A percentile compares a stretch with the other conserved stretches of the same genome.
Conservation (phyloP, 2,888 invertebrate species). For the Spodoptera picta region DNA sequence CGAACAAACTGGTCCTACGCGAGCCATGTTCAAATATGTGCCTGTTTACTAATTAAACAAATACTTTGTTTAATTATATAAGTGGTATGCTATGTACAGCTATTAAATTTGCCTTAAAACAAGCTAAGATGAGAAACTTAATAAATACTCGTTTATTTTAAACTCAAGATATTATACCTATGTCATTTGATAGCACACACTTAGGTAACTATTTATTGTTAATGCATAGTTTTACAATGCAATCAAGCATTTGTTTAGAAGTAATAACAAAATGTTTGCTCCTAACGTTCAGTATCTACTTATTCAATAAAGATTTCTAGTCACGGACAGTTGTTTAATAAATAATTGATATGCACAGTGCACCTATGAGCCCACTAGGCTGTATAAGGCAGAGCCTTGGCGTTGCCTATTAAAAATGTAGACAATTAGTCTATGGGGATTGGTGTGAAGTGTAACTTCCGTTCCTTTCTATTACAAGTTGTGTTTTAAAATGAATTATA, state of each 20-base stretch:
- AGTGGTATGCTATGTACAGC: slow-evolving; percentile 24
- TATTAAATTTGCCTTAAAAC: slow-evolving; percentile 19
- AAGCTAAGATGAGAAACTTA: slow-evolving; percentile 14
- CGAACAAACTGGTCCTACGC: slow-evolving; percentile 26
- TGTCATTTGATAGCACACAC: neutral
- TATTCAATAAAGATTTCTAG: slow-evolving; percentile 34
- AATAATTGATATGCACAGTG: slow-evolving; percentile 55
- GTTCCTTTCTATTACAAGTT: slow-evolving; percentile 55
- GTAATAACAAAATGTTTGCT: slow-evolving; percentile 4
- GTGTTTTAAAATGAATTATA: slow-evolving; percentile 39
- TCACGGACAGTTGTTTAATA: slow-evolving; percentile 35
- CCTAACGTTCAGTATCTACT: neutral
- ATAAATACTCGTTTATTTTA: slow-evolving; percentile 4
- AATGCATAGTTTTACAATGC: slow-evolving; percentile 7
- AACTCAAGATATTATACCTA: slow-evolving; percentile 5
- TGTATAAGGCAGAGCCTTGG: slow-evolving; percentile 57
- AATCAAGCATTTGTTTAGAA: neutral
- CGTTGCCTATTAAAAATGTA: slow-evolving; percentile 56
- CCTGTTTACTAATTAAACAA: slow-evolving; percentile 35
- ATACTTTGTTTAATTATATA: slow-evolving; percentile 41
- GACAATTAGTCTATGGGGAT: slow-evolving; percentile 70
- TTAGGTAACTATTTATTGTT: slow-evolving; percentile 9
- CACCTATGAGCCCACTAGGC: slow-evolving; percentile 52
- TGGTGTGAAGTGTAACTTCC: slow-evolving; percentile 67
- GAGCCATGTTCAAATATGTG: slow-evolving; percentile 40